Conservation (phyloP, 2,113 vertebrate genomes). For the Cathartes aura region DNA sequence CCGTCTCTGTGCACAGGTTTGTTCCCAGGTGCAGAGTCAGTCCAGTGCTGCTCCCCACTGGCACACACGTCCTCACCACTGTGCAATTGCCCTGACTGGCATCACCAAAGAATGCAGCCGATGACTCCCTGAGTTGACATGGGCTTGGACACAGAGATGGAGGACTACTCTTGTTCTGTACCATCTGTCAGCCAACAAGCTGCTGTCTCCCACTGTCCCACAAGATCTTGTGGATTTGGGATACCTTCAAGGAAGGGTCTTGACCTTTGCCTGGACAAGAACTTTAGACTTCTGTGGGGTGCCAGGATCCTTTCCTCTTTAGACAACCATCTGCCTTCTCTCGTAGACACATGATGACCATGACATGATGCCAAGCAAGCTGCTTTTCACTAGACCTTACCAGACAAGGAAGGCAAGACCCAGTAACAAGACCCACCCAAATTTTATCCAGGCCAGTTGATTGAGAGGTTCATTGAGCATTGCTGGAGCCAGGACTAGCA, state of each 20-base stretch:
- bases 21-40: background rate
- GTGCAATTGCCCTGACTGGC: rapidly evolving
- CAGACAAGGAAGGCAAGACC: background rate
- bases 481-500: background rate
- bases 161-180: background rate
- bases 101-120: background rate
- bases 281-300: background rate
- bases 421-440: background rate
- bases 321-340: background rate
- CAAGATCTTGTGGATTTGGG: background rate
- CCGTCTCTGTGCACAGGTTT: background rate
- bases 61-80: rapidly evolving
- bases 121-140: background rate
- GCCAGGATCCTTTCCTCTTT: background rate
- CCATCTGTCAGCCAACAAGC: background rate
- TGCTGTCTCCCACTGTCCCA: background rate
- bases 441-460: background rate
- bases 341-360: background rate
- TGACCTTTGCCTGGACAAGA: background rate
- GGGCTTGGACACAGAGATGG: background rate
- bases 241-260: background rate
- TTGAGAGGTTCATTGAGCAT: background rate
- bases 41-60: background rate
- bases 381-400: background rate
- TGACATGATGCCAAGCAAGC: background rate